Evolutionary conservation across 2,113 vertebrate species (phyloP).

Genomic region (Pygoscelis adeliae): DNA sequence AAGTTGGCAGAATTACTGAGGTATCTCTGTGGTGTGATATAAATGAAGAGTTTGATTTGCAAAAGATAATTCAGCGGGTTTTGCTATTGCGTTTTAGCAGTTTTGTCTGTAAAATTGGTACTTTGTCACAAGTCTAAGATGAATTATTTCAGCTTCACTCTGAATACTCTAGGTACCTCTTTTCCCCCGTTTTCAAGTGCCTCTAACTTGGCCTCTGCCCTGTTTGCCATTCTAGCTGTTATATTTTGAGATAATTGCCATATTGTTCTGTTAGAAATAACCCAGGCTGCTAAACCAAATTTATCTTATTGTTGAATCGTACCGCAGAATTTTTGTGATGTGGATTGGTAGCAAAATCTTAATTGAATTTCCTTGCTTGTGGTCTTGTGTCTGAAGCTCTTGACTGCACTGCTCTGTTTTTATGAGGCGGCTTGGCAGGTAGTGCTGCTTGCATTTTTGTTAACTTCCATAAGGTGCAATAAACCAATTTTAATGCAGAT

Average conservation of each 20-base stretch:
- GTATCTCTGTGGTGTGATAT: background rate
- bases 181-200: background rate
- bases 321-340: background rate
- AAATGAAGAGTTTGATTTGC: background rate
- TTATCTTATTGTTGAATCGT: background rate
- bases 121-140: background rate
- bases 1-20: background rate
- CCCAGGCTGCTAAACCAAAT: background rate
- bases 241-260: background rate
- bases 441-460: background rate
- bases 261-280: conserved; percentile 1
- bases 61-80: background rate
- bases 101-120: background rate
- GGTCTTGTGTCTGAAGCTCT: background rate
- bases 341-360: background rate
- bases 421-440: background rate
- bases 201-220: background rate
- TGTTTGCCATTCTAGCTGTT: background rate
- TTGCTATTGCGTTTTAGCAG: background rate
- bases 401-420: background rate
- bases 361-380: background rate
- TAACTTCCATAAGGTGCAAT: background rate
- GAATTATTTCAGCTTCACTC: background rate
- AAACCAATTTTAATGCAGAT: background rate
- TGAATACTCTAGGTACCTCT: background rate